A percentile compares a stretch with the other conserved stretches of the same genome.
These are phyloP conservation scores for Cheilosia pagana DNA, from an alignment of 2,888 invertebrate genomes.

Conservation along the genomic window DNA sequence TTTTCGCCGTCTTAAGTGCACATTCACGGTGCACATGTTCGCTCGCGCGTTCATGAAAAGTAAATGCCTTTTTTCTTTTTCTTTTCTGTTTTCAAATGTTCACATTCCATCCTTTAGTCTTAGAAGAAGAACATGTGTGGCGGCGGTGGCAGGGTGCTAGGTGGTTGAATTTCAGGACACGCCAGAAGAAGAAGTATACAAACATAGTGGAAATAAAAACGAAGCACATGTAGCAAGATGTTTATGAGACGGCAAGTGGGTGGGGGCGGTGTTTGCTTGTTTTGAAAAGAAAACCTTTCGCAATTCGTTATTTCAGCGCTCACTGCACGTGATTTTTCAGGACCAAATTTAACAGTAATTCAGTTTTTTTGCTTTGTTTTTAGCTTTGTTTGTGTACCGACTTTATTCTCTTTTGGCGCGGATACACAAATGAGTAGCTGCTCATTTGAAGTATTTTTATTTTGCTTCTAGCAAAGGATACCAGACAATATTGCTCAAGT, in stretches of 20 bases:
- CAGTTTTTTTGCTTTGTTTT: slow-evolving; percentile 49
- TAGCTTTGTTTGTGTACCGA: slow-evolving; percentile 13
- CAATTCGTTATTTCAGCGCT: slow-evolving; percentile 64
- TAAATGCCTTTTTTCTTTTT: slow-evolving; percentile 44
- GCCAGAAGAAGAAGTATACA: slow-evolving; percentile 16
- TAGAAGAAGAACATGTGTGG: slow-evolving; percentile 7
- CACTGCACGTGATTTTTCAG: slow-evolving; percentile 67
- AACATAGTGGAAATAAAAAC: slow-evolving; percentile 54
- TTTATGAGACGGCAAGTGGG: slow-evolving; percentile 58
- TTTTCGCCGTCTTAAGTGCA: slow-evolving; percentile 76
- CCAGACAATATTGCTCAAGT: slow-evolving; percentile 22
- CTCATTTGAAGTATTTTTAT: slow-evolving; percentile 31
- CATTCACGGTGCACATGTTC: slow-evolving; percentile 63
- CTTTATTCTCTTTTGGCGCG: slow-evolving; percentile 53
- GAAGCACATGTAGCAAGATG: slow-evolving; percentile 58
- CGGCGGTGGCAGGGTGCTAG: slow-evolving; percentile 5
- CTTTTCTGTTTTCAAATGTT: slow-evolving; percentile 45
- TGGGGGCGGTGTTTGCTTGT: not conserved
- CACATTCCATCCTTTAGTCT: slow-evolving; percentile 50
- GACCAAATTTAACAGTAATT: slow-evolving; percentile 74
- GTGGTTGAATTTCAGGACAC: slow-evolving; percentile 47
- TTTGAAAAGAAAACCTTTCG: slow-evolving; percentile 65
- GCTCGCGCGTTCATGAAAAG: slow-evolving; percentile 72
- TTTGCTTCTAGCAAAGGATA: slow-evolving; percentile 1
- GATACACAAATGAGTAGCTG: slow-evolving; percentile 54